phyloP scores from a whole-genome alignment of 1,140 invertebrate species.

The Harlomillsia oculata region DNA sequence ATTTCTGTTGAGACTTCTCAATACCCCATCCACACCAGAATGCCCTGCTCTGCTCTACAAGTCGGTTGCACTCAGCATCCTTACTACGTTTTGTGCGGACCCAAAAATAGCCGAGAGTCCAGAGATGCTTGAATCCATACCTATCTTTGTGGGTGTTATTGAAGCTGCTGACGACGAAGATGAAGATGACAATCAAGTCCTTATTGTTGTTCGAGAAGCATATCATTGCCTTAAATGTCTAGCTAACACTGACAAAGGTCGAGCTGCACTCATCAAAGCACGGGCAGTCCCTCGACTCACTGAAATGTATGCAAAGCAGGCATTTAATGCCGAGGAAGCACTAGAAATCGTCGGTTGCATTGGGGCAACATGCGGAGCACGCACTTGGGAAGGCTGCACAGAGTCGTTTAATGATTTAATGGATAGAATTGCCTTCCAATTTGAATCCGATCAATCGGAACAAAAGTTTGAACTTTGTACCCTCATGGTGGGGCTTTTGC shows the following conservation, averaged over 20 bases:
- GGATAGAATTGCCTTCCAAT: slow-evolving; percentile 72
- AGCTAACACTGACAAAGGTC: slow-evolving; percentile 58
- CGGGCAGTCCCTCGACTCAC: slow-evolving; percentile 69
- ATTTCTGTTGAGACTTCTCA: slow-evolving; percentile 69
- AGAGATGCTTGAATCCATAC: slow-evolving; percentile 68
- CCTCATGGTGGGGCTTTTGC: slow-evolving; percentile 60
- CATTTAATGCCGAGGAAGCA: slow-evolving; percentile 76
- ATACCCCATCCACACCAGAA: slow-evolving; percentile 61
- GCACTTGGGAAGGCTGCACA: slow-evolving; percentile 56
- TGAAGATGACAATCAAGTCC: slow-evolving; percentile 67
- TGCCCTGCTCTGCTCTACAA: slow-evolving; percentile 79
- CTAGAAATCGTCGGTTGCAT: slow-evolving; percentile 61
- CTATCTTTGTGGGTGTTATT: slow-evolving; percentile 69
- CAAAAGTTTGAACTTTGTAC: slow-evolving; percentile 75
- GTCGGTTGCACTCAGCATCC: slow-evolving; percentile 72
- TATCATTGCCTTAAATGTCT: slow-evolving; percentile 73
- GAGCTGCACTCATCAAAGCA: slow-evolving; percentile 61
- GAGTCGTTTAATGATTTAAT: slow-evolving; percentile 69
- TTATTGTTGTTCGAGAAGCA: slow-evolving; percentile 73
- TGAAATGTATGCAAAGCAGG: slow-evolving; percentile 71
- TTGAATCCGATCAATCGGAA: slow-evolving; percentile 74
- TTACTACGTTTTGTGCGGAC: slow-evolving; percentile 71
- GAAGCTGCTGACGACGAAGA: slow-evolving; percentile 62
- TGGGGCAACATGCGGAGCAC: slow-evolving; percentile 43
- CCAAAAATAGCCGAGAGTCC: slow-evolving; percentile 65